Evolutionary conservation across 2,113 vertebrate species (phyloP), one percentile per base, ranked within the genome.

Genomic region (Monopterus albus): DNA sequence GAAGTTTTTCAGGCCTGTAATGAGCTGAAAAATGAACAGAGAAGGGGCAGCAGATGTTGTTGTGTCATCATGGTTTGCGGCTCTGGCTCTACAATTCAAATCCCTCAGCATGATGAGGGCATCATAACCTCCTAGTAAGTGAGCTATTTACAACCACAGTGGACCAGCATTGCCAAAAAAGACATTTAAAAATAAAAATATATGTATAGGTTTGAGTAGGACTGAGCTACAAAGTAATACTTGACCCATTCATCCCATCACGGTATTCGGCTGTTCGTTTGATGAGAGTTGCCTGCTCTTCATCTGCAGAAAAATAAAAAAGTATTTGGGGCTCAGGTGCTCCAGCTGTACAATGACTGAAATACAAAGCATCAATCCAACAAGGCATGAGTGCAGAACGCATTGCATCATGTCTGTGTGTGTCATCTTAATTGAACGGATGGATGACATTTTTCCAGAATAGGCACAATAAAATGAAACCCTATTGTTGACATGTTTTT

Each of bases 41-140:
- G 31, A 52, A 40, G 28, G 6, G 43, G 61, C 35, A 58, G 61
- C 82, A 82, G 72, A 62, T 79, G 69, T 68, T 79, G 69, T 68
- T 69, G 29, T 21, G 55, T 64, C 68, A 55, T 45, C 29, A 36
- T 40, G 61, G 58, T 71, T 33, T 10, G 3, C 15, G 7, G 46
- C 38, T 62, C 35, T 43, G 66, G 18, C 31, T 81, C 33, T 39
- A 42, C 75, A 60, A 64, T 64, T 74, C 50, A 78, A 82, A 77
- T 70, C 53, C 57, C 17, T 47, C 31, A 20, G 50, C 77, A n/a
- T 17, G 38, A 29, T 17, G 23, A 28, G 23, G 28, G 7, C 57
- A 46, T 50, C n/a, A n/a, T n/a, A n/a, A n/a, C n/a, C 31, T 49
- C 59, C 39, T 35, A 21, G 20, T 2, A 17, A 42, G 23, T n/a